Evolutionary conservation across 2,888 invertebrate species (phyloP), one percentile per base, ranked within the genome.

Genomic region (Bombylius discolor): DNA sequence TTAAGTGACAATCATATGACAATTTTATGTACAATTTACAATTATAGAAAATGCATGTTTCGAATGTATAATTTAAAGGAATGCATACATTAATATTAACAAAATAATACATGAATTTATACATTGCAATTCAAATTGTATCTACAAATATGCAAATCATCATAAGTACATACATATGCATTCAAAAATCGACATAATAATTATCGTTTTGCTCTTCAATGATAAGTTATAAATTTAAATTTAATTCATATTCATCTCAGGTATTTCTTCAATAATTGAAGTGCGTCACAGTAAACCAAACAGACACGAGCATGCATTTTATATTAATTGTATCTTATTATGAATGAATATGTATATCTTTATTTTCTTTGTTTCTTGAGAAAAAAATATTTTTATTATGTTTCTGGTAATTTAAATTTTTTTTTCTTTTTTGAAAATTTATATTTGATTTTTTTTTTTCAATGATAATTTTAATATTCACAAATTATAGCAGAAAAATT

Each of bases 1-100:
- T 56, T 52, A 54, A 56, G 58, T 59, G 58, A 54, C 58, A 56
- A 56, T 59, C 58, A 56, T 49, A 54, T 56, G 47, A 52, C 44
- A 56, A 59, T 54, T 56, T 59, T 56, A 59, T 55, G 55, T 56
- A 59, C 56, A 59, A 59, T 59, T 56, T 56, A 59, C 56, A 59
- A 59, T 59, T 56, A 59, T 50, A 54, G 51, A 47, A 42, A 51
- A 54, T 51, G 52, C 58, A 52, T 51, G 47, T 48, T 48, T 33
- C 48, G 58, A 53, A 58, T 58, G 32, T 31, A 32, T 45, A 54
- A 49, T 54, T 45, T 11, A 42, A 5, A 23, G 3, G 39, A 4
- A 11, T 42, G 12, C 39, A 42, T 11, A 11, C 5, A 8, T 42
- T 11, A 11, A 5, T 42, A 11, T 42, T 4, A 11, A 42, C 11